Evolutionary conservation across 2,113 vertebrate species (phyloP), one percentile per base, ranked within the genome.

Genomic region (Oxygymnocypris stewartii): DNA sequence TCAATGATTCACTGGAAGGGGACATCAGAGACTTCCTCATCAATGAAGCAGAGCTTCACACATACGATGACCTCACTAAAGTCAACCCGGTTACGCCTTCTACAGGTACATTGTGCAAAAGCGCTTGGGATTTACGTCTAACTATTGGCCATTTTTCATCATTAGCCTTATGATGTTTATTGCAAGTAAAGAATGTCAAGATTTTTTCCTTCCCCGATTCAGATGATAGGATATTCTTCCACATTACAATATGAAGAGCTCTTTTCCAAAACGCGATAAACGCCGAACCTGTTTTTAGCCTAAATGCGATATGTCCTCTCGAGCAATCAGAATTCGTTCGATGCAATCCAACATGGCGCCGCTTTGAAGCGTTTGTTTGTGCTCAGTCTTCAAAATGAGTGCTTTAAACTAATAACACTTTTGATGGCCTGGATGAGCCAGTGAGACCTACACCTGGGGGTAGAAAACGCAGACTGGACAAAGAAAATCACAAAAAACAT

Each of bases 1-100:
- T 93, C 18, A 91, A 89, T 91, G 93, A 94, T 67, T 94, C 92
- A 18, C 87, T 95, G 85, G 95, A 95, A 47, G 95, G 94, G 90
- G 96, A 97, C 18, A 82, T 97, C 9, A 92, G 92, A 87, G 94
- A 94, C 2, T 98, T 99, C 87, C 94, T 99, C 75, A 91, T 91
- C 0, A 93, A 96, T 67, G 96, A 98, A 87, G 93, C 92, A 77
- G 93, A 94, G 0, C 93, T 98, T n/a, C 94, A 97, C 90, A 95
- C 96, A 49, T 96, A 96, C 31, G 96, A 99, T 61, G 97, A 99
- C 92, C 97, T 99, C 80, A 99, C 97, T 1, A 97, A 97, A 93
- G 98, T 99, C 90, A 99, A 97, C 86, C 98, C 97, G 0, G 97
- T 99, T 79, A 98, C 97, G 0, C 96, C 96, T 57, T 93, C 94